Conservation (phyloP, 2,113 vertebrate species). For the Leptobrachium leishanense region DNA sequence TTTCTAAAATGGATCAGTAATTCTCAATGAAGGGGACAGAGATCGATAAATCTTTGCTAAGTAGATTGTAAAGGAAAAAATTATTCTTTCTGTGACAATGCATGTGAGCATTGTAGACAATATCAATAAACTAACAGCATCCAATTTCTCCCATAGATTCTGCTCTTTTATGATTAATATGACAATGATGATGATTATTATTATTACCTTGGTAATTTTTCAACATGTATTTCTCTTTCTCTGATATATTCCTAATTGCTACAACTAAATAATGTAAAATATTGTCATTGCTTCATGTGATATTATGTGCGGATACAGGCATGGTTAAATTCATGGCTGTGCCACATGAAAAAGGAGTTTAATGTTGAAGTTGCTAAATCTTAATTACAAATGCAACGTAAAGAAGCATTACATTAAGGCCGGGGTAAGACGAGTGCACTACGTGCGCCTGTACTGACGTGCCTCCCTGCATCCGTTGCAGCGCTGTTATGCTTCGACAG, state of each 20-base stretch:
- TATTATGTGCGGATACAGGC: no score
- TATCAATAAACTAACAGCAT: constrained; percentile 87
- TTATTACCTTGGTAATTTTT: constrained; percentile 71
- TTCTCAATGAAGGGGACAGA: constrained; percentile 92
- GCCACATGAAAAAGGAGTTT: no score
- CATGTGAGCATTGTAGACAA: constrained; percentile 93
- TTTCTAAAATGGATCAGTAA: constrained; percentile 99
- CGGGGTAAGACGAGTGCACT: no score
- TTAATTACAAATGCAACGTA: no score
- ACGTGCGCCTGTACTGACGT: no score
- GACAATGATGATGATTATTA: constrained; percentile 58
- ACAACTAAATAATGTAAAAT: constrained; percentile 50
- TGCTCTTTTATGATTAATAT: constrained; percentile 25
- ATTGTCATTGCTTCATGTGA: no score
- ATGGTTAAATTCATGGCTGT: no score
- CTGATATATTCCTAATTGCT: no score
- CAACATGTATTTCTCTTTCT: constrained; percentile 58
- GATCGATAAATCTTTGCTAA: constrained; percentile 99
- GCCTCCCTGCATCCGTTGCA: no score
- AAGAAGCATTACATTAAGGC: no score
- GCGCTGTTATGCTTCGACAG: no score
- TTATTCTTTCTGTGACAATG: constrained; percentile 90
- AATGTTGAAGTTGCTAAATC: no score
- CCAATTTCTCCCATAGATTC: constrained; percentile 80
- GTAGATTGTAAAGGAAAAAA: constrained; percentile 96